These are phyloP conservation scores for Hydroisotoma schaefferi DNA, from an alignment of 2,888 invertebrate species.

Conservation along the genomic window DNA sequence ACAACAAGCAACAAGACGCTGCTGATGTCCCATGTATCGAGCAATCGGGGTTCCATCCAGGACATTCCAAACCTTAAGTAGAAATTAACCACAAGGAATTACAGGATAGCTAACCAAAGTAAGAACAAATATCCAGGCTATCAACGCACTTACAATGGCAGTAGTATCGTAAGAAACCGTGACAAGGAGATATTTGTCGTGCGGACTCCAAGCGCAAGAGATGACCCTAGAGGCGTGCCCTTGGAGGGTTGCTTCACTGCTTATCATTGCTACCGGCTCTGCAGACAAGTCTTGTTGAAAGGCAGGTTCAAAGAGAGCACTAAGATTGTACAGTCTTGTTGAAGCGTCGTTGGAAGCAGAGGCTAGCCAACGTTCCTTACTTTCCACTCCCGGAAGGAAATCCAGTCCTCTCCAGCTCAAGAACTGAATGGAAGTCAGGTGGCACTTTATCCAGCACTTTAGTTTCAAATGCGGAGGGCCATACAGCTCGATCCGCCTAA, in stretches of 20 bases:
- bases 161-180: conserved; percentile 68
- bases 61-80: conserved; percentile 63
- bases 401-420: conserved; percentile 67
- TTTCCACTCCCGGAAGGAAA: conserved; percentile 46
- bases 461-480: conserved; percentile 50
- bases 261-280: conserved; percentile 21
- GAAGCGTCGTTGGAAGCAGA: conserved; percentile 57
- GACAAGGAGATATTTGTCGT: conserved; percentile 62
- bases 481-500: conserved; percentile 53
- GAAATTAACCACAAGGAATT: background rate
- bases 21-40: conserved; percentile 60
- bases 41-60: conserved; percentile 57
- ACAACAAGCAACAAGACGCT: conserved; percentile 58
- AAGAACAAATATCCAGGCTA: background rate
- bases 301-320: conserved; percentile 15
- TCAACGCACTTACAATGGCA: conserved; percentile 59
- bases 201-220: conserved; percentile 66
- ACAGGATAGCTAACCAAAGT: background rate
- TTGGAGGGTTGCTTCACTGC: conserved; percentile 46
- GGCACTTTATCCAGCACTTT: conserved; percentile 54
- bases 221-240: conserved; percentile 59
- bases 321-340: conserved; percentile 58
- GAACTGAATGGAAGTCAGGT: conserved; percentile 63
- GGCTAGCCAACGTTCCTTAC: conserved; percentile 64
- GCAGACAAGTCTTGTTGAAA: conserved; percentile 9